A percentile compares a stretch with the other conserved stretches of the same genome.
phyloP scores from a whole-genome alignment of 2,888 invertebrate genomes.

The Drosophila barbarae region DNA sequence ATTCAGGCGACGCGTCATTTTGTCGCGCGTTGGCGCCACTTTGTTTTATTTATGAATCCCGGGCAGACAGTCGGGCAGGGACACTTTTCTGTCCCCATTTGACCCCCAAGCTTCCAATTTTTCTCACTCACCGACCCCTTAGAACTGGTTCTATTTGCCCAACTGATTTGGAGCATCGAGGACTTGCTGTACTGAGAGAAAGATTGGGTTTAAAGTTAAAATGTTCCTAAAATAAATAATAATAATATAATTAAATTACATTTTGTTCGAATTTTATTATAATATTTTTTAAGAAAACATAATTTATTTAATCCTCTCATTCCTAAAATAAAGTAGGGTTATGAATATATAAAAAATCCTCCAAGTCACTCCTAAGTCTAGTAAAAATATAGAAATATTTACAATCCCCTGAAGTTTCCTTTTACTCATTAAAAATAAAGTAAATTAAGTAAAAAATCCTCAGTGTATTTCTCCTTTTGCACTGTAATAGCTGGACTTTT shows the following conservation, averaged over 20 bases:
- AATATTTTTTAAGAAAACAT: too few species aligned
- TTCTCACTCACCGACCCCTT: conserved; percentile 2
- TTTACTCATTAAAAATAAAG: too few species aligned
- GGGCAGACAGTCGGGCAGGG: conserved; percentile 58
- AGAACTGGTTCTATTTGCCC: conserved; percentile 56
- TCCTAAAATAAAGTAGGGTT: not conserved
- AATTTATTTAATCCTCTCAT: not conserved
- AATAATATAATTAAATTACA: too few species aligned
- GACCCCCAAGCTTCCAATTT: conserved; percentile 1
- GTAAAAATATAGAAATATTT: too few species aligned
- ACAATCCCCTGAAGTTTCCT: too few species aligned
- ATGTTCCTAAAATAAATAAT: too few species aligned
- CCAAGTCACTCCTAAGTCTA: too few species aligned
- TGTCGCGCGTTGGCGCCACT: conserved; percentile 63
- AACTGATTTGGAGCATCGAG: conserved; percentile 63
- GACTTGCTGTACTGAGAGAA: conserved; percentile 12
- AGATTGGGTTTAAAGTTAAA: too few species aligned
- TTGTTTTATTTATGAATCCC: conserved; percentile 68
- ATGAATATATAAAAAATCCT: not conserved
- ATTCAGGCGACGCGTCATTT: conserved; percentile 60
- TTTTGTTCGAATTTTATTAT: too few species aligned
- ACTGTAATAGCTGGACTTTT: conserved; percentile 26
- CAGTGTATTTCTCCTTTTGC: conserved; percentile 21
- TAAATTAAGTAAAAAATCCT: not conserved
- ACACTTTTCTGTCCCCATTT: conserved; percentile 7